Evolutionary conservation across 2,113 vertebrate species (phyloP), one percentile per base, ranked within the genome.

Genomic region (Empidonax alnorum): DNA sequence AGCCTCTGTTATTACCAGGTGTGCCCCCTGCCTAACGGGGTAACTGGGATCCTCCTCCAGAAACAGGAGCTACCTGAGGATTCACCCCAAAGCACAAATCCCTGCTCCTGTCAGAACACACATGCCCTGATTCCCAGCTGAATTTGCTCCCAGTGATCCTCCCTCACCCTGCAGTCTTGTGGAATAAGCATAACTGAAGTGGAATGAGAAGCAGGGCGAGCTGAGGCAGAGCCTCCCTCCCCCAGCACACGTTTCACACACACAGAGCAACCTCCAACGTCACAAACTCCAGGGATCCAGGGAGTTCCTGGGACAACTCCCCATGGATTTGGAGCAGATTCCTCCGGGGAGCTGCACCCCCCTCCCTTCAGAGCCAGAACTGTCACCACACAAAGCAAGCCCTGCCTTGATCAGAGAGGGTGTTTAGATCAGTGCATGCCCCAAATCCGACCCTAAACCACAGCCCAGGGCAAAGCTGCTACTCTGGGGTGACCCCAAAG

Each of bases 371-470:
- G 27, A 41, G 50, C 12, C 14, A 27, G 27, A 63, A 3, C 3
- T 69, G 76, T 1, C 46, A 19, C 68, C 4, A 7, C 41, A 5
- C 8, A 10, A 12, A 74, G 31, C 55, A 11, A 9, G 33, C 22
- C 41, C 44, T 3, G 3, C n/a, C n/a, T 37, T 7, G 33, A 28
- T 4, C 61, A 21, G 13, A 37, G 21, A 14, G 12, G 27, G 7
- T 0, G 6, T 7, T 24, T 22, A 6, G 24, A 53, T 5, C 10
- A n/a, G 0, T 7, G 37, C 33, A 3, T 21, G 4, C 21, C 21
- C 10, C 18, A 33, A n/a, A 66, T 17, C 10, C 20, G n/a, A 58
- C 21, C 46, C 47, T 8, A 49, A 39, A 63, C 14, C 35, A 23
- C 21, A 58, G 16, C 19, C 6, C 20, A n/a, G 52, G 62, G 39